phyloP scores from a whole-genome alignment of 2,888 invertebrate species.

The Drosophila fulvimacula region DNA sequence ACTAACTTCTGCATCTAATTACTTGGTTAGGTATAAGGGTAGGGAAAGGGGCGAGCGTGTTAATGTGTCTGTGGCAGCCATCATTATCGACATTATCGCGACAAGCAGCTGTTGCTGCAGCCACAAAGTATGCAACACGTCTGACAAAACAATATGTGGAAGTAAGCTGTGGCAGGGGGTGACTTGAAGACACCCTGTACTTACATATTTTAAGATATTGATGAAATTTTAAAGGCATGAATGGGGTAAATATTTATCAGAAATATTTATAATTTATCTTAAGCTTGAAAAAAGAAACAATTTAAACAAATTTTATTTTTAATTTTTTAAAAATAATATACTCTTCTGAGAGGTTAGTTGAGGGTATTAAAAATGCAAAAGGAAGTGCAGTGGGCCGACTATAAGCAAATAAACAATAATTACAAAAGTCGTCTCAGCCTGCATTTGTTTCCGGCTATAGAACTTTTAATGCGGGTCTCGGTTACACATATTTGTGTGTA shows the following conservation, averaged over 20 bases:
- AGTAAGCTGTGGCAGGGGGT: neutral
- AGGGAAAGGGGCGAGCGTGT: neutral
- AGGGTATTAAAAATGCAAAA: neutral
- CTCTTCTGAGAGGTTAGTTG: neutral
- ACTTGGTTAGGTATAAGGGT: conserved; percentile 50
- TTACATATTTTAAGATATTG: neutral
- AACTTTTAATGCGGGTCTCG: conserved; percentile 50
- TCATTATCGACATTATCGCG: conserved; percentile 65
- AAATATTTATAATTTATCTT: too few relatives aligned
- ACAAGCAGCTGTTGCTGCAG: conserved; percentile 65
- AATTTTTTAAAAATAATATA: neutral
- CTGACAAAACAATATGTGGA: conserved; percentile 21
- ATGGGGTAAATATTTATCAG: too few relatives aligned
- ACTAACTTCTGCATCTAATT: conserved; percentile 74
- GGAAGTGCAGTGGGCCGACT: neutral
- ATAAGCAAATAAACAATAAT: conserved; percentile 24
- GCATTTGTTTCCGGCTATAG: too few relatives aligned
- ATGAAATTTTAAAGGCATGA: too few relatives aligned
- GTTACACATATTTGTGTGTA: conserved; percentile 35
- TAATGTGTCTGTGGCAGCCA: conserved; percentile 76
- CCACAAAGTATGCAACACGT: conserved; percentile 77
- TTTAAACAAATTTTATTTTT: too few relatives aligned
- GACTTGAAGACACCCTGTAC: neutral
- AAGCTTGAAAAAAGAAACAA: too few relatives aligned
- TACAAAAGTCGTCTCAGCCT: neutral